Evolutionary conservation across 2,888 invertebrate genomes (phyloP).

Genomic region (Leptopterna dolabrata): DNA sequence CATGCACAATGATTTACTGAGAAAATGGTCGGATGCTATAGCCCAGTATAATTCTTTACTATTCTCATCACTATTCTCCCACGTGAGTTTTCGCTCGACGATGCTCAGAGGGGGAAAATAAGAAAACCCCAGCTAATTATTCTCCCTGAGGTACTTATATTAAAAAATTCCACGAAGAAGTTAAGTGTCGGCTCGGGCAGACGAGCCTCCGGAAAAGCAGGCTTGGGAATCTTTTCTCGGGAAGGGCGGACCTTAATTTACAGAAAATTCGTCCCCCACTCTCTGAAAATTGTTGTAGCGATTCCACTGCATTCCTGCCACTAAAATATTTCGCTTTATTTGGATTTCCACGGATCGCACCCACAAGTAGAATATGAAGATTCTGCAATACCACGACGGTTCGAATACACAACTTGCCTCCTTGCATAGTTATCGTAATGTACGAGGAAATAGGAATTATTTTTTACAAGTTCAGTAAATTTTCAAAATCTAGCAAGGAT

Average conservation of each 20-base stretch:
- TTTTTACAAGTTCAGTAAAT: too few relatives aligned
- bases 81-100: not conserved
- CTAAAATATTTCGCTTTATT: not conserved
- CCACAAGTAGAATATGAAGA: too few relatives aligned
- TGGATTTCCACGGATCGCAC: too few relatives aligned
- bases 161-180: not conserved
- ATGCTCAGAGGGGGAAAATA: not conserved
- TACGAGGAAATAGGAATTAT: too few relatives aligned
- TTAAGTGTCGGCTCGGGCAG: not conserved
- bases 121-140: not conserved
- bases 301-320: not conserved
- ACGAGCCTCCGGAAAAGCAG: not conserved
- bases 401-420: too few relatives aligned
- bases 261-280: not conserved
- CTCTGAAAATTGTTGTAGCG: not conserved
- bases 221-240: not conserved
- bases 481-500: too few relatives aligned
- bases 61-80: not conserved
- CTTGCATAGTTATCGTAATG: too few relatives aligned
- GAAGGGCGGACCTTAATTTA: not conserved
- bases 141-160: not conserved
- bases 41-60: not conserved
- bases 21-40: too few relatives aligned
- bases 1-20: too few relatives aligned
- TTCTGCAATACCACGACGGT: too few relatives aligned